phyloP scores from a whole-genome alignment of 2,888 invertebrate species.

The Anodontia alba region DNA sequence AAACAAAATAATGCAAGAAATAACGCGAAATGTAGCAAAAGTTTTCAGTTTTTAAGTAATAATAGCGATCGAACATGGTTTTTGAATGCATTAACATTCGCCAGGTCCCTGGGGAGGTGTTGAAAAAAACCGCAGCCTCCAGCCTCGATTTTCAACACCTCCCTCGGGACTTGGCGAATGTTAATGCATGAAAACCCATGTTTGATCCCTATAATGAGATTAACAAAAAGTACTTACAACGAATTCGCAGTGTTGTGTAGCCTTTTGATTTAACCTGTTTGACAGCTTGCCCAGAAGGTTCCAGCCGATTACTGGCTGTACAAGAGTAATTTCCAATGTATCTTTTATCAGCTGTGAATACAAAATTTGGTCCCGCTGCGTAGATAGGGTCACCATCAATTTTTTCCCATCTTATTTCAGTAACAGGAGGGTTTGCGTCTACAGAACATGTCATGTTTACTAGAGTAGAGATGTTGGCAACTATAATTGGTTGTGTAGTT shows the following conservation, averaged over 20 bases:
- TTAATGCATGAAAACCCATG: no score
- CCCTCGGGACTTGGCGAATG: no score
- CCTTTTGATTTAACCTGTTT: constrained; percentile 57
- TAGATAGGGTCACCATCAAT: constrained; percentile 49
- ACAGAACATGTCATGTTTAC: constrained; percentile 69
- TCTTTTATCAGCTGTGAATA: constrained; percentile 51
- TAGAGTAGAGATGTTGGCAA: constrained; percentile 60
- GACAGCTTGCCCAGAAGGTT: constrained; percentile 63
- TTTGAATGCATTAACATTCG: no score
- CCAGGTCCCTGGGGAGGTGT: no score
- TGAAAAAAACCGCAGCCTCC: no score
- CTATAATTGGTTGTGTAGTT: constrained; percentile 52
- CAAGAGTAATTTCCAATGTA: constrained; percentile 76
- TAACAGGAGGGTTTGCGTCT: constrained; percentile 71
- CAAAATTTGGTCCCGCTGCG: constrained; percentile 56
- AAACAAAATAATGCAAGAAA: no score
- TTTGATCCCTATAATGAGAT: no score
- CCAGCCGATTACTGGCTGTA: constrained; percentile 66
- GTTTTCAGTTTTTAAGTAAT: no score
- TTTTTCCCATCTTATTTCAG: constrained; percentile 69
- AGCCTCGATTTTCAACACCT: no score
- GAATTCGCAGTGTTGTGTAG: constrained; percentile 69
- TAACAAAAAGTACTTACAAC: constrained; percentile 77
- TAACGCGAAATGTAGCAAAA: no score
- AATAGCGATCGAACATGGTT: no score